Conservation (phyloP, 2,113 vertebrate genomes). For the Hydropotes inermis region DNA sequence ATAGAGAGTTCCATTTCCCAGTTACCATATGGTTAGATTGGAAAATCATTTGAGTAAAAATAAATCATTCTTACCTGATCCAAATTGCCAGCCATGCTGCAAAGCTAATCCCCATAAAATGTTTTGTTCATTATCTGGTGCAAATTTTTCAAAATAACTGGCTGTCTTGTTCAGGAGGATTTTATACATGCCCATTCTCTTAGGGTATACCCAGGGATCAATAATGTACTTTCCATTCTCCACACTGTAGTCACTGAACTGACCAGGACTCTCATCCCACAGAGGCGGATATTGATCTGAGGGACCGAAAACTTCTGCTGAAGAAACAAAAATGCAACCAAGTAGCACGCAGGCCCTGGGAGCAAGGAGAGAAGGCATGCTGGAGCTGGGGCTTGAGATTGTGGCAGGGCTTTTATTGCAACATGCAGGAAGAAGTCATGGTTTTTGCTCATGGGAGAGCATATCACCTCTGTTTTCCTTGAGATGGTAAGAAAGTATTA, state of each 20-base stretch:
- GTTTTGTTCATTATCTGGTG: constrained; percentile 77
- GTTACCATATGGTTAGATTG: background rate
- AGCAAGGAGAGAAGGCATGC: constrained; percentile 3
- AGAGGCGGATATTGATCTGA: constrained; percentile 75
- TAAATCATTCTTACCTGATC: constrained; percentile 81
- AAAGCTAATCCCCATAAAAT: constrained; percentile 89
- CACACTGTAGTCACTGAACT: constrained; percentile 73
- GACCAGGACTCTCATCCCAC: constrained; percentile 80
- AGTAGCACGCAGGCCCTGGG: background rate
- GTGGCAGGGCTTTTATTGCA: constrained; percentile 55
- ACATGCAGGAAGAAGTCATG: constrained; percentile 32
- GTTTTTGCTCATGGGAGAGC: background rate
- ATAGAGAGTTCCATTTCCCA: background rate
- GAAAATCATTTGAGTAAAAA: background rate
- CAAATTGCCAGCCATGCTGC: constrained; percentile 89
- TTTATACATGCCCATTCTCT: constrained; percentile 87
- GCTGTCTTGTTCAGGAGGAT: constrained; percentile 82
- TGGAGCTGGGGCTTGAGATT: background rate
- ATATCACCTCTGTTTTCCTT: background rate
- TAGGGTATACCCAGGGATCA: constrained; percentile 83
- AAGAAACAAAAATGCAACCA: background rate
- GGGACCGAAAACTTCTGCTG: background rate
- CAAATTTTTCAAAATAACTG: constrained; percentile 82
- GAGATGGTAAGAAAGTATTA: background rate
- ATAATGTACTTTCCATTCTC: constrained; percentile 74